phyloP scores from a whole-genome alignment of 2,888 invertebrate genomes.

The Psylliodes chrysocephalus region DNA sequence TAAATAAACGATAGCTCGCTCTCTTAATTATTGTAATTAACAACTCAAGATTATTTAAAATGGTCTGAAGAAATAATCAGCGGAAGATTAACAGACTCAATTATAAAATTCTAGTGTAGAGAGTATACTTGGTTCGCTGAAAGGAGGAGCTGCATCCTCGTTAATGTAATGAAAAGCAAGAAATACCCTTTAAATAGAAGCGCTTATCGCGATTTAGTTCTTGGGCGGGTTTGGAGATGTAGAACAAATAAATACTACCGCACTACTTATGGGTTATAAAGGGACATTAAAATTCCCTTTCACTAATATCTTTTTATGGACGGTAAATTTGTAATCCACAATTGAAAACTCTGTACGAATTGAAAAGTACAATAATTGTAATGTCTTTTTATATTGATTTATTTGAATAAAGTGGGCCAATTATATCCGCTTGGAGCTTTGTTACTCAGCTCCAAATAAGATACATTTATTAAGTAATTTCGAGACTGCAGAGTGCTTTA shows the following conservation, averaged over 20 bases:
- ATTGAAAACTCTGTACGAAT: too few relatives aligned
- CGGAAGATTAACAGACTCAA: slow-evolving; percentile 15
- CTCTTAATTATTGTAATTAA: slow-evolving; percentile 13
- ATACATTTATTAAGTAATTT: too few relatives aligned
- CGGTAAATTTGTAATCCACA: too few relatives aligned
- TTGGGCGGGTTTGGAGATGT: neutral
- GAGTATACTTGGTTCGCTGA: slow-evolving; percentile 24
- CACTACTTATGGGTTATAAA: neutral
- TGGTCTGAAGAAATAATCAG: slow-evolving; percentile 16
- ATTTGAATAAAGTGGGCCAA: too few relatives aligned
- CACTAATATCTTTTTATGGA: too few relatives aligned
- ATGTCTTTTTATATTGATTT: too few relatives aligned
- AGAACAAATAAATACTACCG: neutral
- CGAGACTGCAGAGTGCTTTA: too few relatives aligned
- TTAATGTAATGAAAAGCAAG: slow-evolving; percentile 12
- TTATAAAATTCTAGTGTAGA: slow-evolving; percentile 34
- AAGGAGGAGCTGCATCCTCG: neutral
- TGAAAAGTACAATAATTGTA: too few relatives aligned
- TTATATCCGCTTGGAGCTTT: too few relatives aligned
- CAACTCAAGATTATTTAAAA: slow-evolving; percentile 15
- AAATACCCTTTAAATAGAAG: slow-evolving; percentile 5
- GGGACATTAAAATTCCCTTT: too few relatives aligned
- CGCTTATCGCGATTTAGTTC: neutral
- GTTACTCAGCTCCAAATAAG: too few relatives aligned
- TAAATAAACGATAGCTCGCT: slow-evolving; percentile 10